Base-by-base conservation (phyloP, 1,140 invertebrate genomes). In the Acromyrmex charruanus region DNA sequence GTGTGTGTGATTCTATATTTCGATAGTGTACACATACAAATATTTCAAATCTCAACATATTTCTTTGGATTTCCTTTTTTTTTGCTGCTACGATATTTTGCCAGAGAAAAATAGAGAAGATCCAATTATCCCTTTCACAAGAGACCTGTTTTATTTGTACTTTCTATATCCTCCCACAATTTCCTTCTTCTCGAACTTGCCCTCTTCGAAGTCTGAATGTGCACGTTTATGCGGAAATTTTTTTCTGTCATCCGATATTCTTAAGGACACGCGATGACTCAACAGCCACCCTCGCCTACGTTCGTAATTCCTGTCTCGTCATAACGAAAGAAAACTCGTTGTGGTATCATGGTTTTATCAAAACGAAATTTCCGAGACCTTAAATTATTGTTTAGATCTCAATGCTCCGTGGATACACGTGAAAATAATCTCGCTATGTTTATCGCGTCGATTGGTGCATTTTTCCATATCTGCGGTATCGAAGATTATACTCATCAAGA, bases 261-360 rank as follows among this genome's bases (percentile, higher is more conserved):
- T 9, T 49, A 5, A 44, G 21, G 31, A 80, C 51, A 25, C 10
- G 35, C 31, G 21, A 69, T 79, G 85, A 86, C 25, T 86, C 65
- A 39, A 81, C 85, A 63, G n/a, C 28, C 77, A 82, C 77, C 77
- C 66, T 71, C 66, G 66, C 39, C 51, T 18, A 44, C 21, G 18
- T 35, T 44, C 72, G 25, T 44, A 18, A 49, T 31, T 10, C 14
- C 63, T n/a, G n/a, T 53, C 14, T 44, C 21, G 53, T 12, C 6
- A 9, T 5, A 28, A 63, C 39, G 18, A 14, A 28, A 3, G 31
- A 65, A 77, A 51, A 39, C 35, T 21, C 31, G 21, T 61, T 2
- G 53, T 12, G 31, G 21, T 12, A 3, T 16, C 16, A 21, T 25
- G 31, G 16, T 53, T 2, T 21, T 31, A 53, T 65, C 44, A 39